Conservation (phyloP, 2,888 invertebrate species). For the Scaptomyza tumidula region DNA sequence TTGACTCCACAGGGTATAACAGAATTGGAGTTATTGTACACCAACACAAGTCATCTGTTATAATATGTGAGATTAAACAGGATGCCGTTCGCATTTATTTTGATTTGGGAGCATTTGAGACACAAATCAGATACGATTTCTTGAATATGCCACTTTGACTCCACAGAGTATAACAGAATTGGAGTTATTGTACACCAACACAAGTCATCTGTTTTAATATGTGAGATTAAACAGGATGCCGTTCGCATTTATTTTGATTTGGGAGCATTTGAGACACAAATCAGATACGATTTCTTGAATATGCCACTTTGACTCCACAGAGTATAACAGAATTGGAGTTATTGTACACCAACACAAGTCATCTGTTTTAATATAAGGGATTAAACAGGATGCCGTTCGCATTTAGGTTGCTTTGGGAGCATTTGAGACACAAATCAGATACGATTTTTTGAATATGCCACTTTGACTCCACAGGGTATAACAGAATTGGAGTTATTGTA, state of each 20-base stretch:
- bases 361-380: constrained; percentile 44
- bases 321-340: constrained; percentile 1
- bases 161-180: constrained; percentile 8
- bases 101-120: constrained; percentile 46
- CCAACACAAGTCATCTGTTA: constrained; percentile 56
- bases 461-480: constrained; percentile 56
- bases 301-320: constrained; percentile 58
- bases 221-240: constrained; percentile 44
- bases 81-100: constrained; percentile 43
- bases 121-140: constrained; percentile 8
- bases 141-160: constrained; percentile 43
- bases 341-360: constrained; percentile 46
- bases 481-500: constrained; percentile 11
- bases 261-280: constrained; percentile 57
- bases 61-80: constrained; percentile 39
- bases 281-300: background rate
- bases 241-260: constrained; percentile 32
- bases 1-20: constrained; percentile 32
- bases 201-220: constrained; percentile 57
- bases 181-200: constrained; percentile 28
- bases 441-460: constrained; percentile 44
- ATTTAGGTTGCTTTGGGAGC: constrained; percentile 44
- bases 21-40: background rate
- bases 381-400: constrained; percentile 55
- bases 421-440: constrained; percentile 59